Base-by-base conservation (phyloP, 2,113 vertebrate genomes). In the Corythoichthys intestinalis region DNA sequence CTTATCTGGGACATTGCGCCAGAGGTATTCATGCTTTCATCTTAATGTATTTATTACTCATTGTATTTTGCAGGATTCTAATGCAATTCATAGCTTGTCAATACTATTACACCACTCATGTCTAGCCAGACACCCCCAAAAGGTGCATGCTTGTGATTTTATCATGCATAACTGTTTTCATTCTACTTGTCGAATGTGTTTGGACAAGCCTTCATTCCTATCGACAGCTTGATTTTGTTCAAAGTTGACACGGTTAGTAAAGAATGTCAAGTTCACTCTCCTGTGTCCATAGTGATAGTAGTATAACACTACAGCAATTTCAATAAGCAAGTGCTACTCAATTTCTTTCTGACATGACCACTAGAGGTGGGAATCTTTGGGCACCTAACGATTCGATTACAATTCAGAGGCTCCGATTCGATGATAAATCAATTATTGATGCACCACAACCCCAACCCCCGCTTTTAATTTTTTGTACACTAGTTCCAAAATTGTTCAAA, bases 1-100 rank as follows among this genome's bases (percentile, higher is more conserved):
- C 91, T 98, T 0, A 79, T 83, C 53, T 98, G 96, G 96, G 93
- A 96, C 69, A 94, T 98, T 68, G 89, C 93, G 0, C 67, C 85
- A 72, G 94, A 94, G 82, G 96, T 96, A 34, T 34, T 34, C 46
- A 9, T 20, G 1, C 44, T 44, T 11, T 56, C 14, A 50, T 12
- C 14, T 13, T 54, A 10, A 17, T 54, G 52, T 54, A 9, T 5
- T 8, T 44, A 44, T 44, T 44, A 44, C 41, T 44, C 41, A n/a
- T 53, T 13, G 60, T 44, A 62, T 62, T 13, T 17, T 62, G 60
- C 44, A n/a, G 4, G 15, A 60, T 60, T 39, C 14, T 39, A 3
- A 10, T 15, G 2, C 0, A n/a, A n/a, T 8, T 56, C 8, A 11
- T 11, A 62, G 20, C n/a, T 12, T 20, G n/a, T 15, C 38, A 58